Conservation (phyloP, 2,797 vertebrate genomes). For the Scolopax bukidnonensis region DNA sequence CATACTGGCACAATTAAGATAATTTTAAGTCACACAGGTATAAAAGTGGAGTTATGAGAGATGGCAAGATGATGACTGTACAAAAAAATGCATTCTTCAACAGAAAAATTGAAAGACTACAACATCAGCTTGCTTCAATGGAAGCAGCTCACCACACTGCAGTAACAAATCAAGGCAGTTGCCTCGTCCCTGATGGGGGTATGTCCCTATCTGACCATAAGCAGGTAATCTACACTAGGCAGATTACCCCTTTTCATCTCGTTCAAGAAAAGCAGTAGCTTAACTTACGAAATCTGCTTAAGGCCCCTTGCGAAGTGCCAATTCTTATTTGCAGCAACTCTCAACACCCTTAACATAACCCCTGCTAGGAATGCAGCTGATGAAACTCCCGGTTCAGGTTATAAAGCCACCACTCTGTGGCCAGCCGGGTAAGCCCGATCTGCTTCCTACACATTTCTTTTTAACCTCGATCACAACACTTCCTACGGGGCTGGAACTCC, state of each 20-base stretch:
- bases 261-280: not conserved
- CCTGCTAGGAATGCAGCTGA: fast-evolving
- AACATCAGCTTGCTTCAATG: not conserved
- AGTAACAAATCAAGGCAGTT: too few relatives aligned
- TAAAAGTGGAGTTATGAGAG: not conserved
- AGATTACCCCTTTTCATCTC: not conserved
- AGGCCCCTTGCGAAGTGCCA: not conserved
- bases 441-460: too few relatives aligned
- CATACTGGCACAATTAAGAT: not conserved
- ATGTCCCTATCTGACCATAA: too few relatives aligned
- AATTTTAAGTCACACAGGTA: not conserved
- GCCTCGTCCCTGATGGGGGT: not conserved
- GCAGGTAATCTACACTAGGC: fast-evolving
- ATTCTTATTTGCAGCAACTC: not conserved
- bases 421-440: not conserved
- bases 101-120: fast-evolving
- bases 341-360: too few relatives aligned
- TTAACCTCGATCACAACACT: not conserved
- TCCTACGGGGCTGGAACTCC: too few relatives aligned
- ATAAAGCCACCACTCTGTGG: fast-evolving
- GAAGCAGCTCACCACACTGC: not conserved
- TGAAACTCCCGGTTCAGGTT: fast-evolving
- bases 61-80: not conserved
- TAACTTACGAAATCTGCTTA: not conserved
- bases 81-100: fast-evolving